Percentiles rank a stretch among this genome's conserved stretches.
phyloP scores from a whole-genome alignment of 2,888 invertebrate species.

The Protophormia terraenovae region DNA sequence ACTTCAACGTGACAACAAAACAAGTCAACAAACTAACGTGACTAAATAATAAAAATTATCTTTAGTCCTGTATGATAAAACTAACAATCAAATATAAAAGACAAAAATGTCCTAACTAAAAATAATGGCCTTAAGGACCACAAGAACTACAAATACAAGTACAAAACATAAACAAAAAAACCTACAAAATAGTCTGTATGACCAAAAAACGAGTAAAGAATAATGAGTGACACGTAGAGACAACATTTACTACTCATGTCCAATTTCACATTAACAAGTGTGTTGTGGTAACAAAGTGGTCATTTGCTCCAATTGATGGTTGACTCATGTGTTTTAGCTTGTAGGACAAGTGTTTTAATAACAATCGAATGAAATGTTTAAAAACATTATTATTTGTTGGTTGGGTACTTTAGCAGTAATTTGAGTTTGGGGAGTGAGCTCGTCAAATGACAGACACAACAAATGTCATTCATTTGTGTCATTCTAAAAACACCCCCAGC shows the following conservation, averaged over 20 bases:
- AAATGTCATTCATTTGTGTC: conserved; percentile 68
- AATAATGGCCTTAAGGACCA: conserved; percentile 41
- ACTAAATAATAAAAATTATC: conserved; percentile 53
- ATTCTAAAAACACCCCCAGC: conserved; percentile 42
- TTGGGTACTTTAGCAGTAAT: not conserved
- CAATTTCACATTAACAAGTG: conserved; percentile 34
- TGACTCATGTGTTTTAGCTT: conserved; percentile 77
- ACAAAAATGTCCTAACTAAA: conserved; percentile 37
- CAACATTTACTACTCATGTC: conserved; percentile 73
- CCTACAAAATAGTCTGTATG: conserved; percentile 27
- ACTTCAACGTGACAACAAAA: conserved; percentile 34
- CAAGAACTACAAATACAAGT: conserved; percentile 2
- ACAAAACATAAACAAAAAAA: conserved; percentile 23
- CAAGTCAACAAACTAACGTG: conserved; percentile 52
- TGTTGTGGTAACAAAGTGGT: conserved; percentile 33
- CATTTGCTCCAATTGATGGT: conserved; percentile 27
- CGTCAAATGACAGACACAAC: conserved; percentile 59
- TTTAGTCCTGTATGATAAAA: not conserved
- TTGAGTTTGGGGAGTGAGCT: not conserved
- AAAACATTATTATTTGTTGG: conserved; percentile 4
- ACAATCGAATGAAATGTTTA: conserved; percentile 69
- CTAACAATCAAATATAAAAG: not conserved
- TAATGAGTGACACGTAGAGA: conserved; percentile 79
- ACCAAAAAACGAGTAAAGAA: conserved; percentile 66
- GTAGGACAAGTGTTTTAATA: conserved; percentile 78